Percentiles rank a stretch among this genome's conserved stretches.
Evolutionary conservation across 1,140 invertebrate genomes (phyloP).

Genomic region (Eufriesea mexicana): DNA sequence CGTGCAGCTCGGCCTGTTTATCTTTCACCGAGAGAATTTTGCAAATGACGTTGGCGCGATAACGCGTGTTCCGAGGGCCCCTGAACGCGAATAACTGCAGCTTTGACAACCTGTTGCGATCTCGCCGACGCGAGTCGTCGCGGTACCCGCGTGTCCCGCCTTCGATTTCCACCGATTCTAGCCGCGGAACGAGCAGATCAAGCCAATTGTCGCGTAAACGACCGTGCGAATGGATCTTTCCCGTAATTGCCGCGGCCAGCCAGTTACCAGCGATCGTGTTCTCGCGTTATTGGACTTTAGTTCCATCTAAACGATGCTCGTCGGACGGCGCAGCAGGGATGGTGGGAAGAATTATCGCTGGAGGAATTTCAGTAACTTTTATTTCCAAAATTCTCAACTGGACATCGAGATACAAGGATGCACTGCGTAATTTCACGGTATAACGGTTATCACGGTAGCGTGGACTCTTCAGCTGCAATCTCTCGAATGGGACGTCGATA

Average conservation of each 20-base stretch:
- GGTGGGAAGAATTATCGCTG: neutral
- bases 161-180: neutral
- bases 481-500: no score
- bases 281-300: no score
- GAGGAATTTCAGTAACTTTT: neutral
- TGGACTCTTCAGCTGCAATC: no score
- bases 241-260: no score
- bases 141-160: neutral
- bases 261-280: no score
- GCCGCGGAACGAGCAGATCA: neutral
- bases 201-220: neutral
- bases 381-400: neutral
- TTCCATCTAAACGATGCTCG: no score
- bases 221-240: neutral
- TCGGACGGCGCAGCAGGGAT: no score
- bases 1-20: neutral
- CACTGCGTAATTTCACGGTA: no score
- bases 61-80: neutral
- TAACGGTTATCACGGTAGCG: no score
- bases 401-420: neutral
- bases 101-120: slow-evolving; percentile 17
- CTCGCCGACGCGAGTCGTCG: no score
- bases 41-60: slow-evolving; percentile 1
- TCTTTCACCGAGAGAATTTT: neutral
- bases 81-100: neutral